These are phyloP conservation scores for Phasianus colchicus DNA, from an alignment of 2,113 vertebrate species.

Conservation along the genomic window DNA sequence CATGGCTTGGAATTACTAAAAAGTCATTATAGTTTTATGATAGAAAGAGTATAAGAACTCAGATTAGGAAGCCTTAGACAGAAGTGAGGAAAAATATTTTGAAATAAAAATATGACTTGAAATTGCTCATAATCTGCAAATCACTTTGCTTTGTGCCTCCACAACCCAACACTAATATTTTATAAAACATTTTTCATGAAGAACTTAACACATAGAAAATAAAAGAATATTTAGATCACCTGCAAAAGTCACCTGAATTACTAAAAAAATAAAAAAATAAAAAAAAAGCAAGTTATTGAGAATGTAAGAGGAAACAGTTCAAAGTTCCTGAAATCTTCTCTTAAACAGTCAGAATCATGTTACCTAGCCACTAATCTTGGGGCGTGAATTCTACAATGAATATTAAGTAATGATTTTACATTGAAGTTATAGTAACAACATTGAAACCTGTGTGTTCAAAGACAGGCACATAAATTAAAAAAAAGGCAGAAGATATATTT, in stretches of 20 bases:
- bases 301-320: neutral
- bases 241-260: neutral
- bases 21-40: neutral
- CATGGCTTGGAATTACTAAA: neutral
- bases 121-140: neutral
- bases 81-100: neutral
- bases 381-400: neutral
- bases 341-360: neutral
- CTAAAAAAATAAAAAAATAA: neutral
- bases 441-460: neutral
- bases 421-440: neutral
- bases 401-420: neutral
- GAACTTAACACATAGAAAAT: neutral
- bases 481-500: neutral
- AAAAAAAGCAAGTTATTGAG: neutral
- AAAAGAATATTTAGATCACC: neutral
- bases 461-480: neutral
- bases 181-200: neutral
- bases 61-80: neutral
- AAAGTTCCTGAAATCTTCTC: neutral
- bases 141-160: neutral
- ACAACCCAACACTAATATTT: neutral
- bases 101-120: neutral
- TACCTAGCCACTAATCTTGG: neutral
- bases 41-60: neutral